Base-by-base conservation (phyloP, 2,113 vertebrate species). In the Falcunculus frontatus region DNA sequence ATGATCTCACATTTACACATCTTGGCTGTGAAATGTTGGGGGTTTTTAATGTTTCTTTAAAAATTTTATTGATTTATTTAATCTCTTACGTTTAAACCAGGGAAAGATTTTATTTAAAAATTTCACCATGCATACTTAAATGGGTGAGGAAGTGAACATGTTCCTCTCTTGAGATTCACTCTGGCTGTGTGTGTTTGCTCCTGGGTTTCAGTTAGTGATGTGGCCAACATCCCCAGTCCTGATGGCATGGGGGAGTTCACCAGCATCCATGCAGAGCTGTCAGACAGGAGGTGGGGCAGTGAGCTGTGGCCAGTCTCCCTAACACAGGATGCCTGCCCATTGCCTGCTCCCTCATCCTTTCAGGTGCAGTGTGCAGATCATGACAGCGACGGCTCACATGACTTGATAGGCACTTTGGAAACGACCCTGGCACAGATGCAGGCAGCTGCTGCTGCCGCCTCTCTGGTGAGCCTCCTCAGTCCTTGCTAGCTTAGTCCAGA, bases 371-470 rank as follows among this genome's bases (percentile, higher is more conserved):
- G 99, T 90, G 97, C 95, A 11, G 99, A 99, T 93, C 95, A 99
- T 25, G 99, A 99, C 98, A 98, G 96, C 5, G 98, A 99, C 23
- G 98, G 99, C 32, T 98, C 99, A 10, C 99, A 99, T 86, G 99
- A 99, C 93, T 98, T 99, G 92, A 99, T 99, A 64, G 99, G 99
- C n/a, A 92, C 96, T 63, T 99, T 99, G 97, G 98, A 98, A 90
- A 98, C 97, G 33, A 99, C 95, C 92, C 97, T 99, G 81, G 95
- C 96, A 5, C 98, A 99, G 81, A 95, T 99, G 84, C 98, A 98
- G 97, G 97, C 98, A 89, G 97, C 97, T 21, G 95, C 97, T 21
- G 95, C 47, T n/a, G 89, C 72, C 2, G 80, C 98, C 86, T 98
- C 97, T 59, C 97, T 35, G 78, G 99, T 99, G 98, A 99, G 98